Evolutionary conservation across 2,888 invertebrate species (phyloP), one percentile per base, ranked within the genome.

Genomic region (Scaptomyza flava): DNA sequence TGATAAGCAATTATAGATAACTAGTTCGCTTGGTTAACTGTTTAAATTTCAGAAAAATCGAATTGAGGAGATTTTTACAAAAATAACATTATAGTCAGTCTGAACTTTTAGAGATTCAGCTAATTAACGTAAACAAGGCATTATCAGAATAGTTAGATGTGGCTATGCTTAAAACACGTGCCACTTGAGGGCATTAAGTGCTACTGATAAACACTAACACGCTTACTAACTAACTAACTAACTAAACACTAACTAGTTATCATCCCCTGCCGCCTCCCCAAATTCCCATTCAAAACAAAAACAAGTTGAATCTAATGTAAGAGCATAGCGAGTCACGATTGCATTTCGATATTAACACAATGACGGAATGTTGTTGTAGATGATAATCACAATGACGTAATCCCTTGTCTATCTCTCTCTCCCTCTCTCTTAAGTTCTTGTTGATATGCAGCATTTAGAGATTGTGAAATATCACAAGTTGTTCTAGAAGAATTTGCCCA

Each of bases 401-500:
- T 48, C 31, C 11, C 51, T 36, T n/a, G n/a, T 27, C 11, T 20
- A 4, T 31, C 8, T 6, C 53, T 11, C 17, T n/a, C 41, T 9
- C 14, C 4, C 5, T 5, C 27, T 27, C 5, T 27, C 27, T 47
- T 1, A 14, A 20, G 11, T 9, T 30, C 27, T 20, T 17, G 12
- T 5, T 43, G 47, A 51, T 51, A 43, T 43, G 59, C 52, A 53
- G 56, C 48, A 53, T 27, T 9, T 11, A 8, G 48, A 30, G 57
- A 34, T 74, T 47, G 43, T 47, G 56, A 66, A 71, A 73, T 73
- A 59, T 23, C 17, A 33, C 8, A 46, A 43, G 23, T 50, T 52
- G 42, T 69, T 81, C 81, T 80, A 65, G 83, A 86, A 86, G 65
- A 66, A 66, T 81, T 53, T 14, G 7, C 1, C n/a, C 20, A 48